Evolutionary conservation across 1,140 invertebrate species (phyloP), one percentile per base, ranked within the genome.

Genomic region (Drosophila ambigua): DNA sequence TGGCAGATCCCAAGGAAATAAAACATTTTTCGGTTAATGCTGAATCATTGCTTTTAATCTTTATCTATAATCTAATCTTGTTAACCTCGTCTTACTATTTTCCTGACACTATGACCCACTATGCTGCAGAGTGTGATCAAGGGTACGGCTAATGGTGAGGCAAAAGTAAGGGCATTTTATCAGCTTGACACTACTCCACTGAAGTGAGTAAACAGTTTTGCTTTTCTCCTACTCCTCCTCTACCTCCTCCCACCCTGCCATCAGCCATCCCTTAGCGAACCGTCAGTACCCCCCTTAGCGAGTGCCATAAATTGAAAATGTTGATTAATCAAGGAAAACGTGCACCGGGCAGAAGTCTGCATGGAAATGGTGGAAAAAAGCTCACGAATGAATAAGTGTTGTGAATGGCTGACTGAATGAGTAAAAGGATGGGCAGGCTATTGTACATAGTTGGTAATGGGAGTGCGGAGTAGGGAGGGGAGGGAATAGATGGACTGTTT

Each of bases 121-220:
- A 68, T 68, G 68, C 66, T 4, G 13, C 20, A 2, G 13, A 20
- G 13, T 15, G 26, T 8, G 50, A 16, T 4, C 8, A 26, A 52
- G n/a, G 24, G 49, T 41, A 35, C 8, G 31, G 31, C 60, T 13
- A 7, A 7, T 39, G 39, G 39, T 5, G 26, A 9, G 35, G 31
- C 8, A 11, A 11, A 35, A 35, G 31, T 39, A 39, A 39, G 35
- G 63, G 57, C 76, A 51, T 65, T 77, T 85, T 84, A 84, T 85
- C 81, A 74, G 73, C 61, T 71, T 67, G 68, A 85, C 81, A 81
- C 73, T 77, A 87, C 82, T 85, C 65, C 62, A 74, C 54, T 79
- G 68, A 85, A 85, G 82, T 87, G 82, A 81, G 81, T 85, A 85
- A 85, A 85, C 81, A 85, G 77, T 85, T 85, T 85, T 74, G 81